Base-by-base conservation (phyloP, 2,797 vertebrate species). In the Gymnoscopelus braueri region DNA sequence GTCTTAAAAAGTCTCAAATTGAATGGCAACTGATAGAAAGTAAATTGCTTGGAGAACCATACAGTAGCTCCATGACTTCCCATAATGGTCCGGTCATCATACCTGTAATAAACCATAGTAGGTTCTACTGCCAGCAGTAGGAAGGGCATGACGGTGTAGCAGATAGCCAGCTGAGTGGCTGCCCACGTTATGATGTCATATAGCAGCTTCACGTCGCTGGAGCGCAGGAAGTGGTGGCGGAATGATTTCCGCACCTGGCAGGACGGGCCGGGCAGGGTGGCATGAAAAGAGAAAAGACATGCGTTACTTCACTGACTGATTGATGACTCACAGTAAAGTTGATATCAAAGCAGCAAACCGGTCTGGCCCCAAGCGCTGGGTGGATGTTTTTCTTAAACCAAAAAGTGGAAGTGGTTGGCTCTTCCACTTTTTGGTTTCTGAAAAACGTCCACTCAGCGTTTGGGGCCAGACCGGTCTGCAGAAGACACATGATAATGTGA, bases 101-200 rank as follows among this genome's bases (percentile, higher is more conserved):
- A 98, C 98, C 91, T 96, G 93, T 99, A 99, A 70, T 97, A 95
- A 71, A 87, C 84, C 79, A 98, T 55, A 0, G 95, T 94, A 2
- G 95, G 82, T 63, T 96, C 92, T 3, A 96, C 87, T 2, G 96
- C 96, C 78, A 99, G 86, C 80, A 99, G 87, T 4, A 99, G 93
- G 19, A 99, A 99, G 0, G 97, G 98, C 11, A 96, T 96, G 0
- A 96, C 95, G 0, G 94, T 97, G 84, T 99, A 99, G 47, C 94
- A 94, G 81, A 99, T 94, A 0, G 96, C 93, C 69, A 98, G 80
- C 75, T 99, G 97, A 1, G 97, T 98, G 66, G 86, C 90, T 0
- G 88, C 89, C 97, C 97, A 99, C 0, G 96, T 98, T 2, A 93
- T 53, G 13, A 95, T 0, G 0, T 98, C 97, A 0, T 99, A 99